Conservation (phyloP, 2,113 vertebrate species). For the Caloenas nicobarica region DNA sequence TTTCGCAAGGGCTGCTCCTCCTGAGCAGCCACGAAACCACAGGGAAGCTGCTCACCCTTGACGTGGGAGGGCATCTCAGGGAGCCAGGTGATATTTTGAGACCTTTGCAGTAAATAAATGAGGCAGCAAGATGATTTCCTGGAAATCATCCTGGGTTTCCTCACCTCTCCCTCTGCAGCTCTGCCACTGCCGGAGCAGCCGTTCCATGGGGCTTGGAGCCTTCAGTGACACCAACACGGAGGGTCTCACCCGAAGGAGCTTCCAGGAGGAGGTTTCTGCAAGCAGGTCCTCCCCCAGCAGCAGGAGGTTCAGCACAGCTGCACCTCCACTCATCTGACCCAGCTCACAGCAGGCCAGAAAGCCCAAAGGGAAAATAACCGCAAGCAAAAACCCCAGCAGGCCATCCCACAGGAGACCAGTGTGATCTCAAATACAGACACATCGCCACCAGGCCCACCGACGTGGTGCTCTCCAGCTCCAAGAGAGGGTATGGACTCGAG, state of each 20-base stretch:
- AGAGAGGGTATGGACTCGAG: not conserved
- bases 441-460: not conserved
- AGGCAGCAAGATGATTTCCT: not conserved
- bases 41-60: not conserved
- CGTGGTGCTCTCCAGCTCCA: not conserved
- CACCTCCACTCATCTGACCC: not conserved
- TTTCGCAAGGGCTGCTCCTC: not conserved
- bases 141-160: not conserved
- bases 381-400: not conserved
- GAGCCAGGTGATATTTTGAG: not conserved
- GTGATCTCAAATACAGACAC: not conserved
- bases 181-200: fast-evolving
- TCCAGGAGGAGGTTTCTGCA: not conserved
- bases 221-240: not conserved
- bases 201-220: not conserved
- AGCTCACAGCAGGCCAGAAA: not conserved
- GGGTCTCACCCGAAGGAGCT: fast-evolving
- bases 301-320: fast-evolving
- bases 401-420: not conserved
- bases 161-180: not conserved
- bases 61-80: fast-evolving
- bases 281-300: not conserved
- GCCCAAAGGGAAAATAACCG: not conserved
- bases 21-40: not conserved
- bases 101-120: not conserved